A percentile compares a stretch with the other conserved stretches of the same genome.
These are phyloP conservation scores for Nephrotoma flavescens DNA, from an alignment of 2,888 invertebrate species.

Conservation along the genomic window DNA sequence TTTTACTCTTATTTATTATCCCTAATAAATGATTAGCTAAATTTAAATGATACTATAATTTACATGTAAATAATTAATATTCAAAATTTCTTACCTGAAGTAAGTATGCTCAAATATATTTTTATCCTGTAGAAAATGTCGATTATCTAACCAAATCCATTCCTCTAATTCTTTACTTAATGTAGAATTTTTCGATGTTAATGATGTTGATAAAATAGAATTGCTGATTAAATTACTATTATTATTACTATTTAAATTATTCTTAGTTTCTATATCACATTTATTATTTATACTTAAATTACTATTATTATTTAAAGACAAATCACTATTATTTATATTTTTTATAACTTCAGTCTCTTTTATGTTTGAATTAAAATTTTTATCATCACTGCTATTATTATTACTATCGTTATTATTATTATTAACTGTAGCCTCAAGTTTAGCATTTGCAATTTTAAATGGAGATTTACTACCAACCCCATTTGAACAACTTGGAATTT, in stretches of 20 bases:
- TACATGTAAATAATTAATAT: no score
- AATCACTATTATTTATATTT: conserved; percentile 9
- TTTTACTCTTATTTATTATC: no score
- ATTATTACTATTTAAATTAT: conserved; percentile 11
- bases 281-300: conserved; percentile 16
- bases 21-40: no score
- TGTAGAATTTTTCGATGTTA: conserved; percentile 15
- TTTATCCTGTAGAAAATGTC: conserved; percentile 87
- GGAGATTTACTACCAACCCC: neutral
- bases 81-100: conserved; percentile 54
- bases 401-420: neutral
- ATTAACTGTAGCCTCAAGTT: conserved; percentile 7
- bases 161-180: conserved; percentile 57
- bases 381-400: conserved; percentile 1
- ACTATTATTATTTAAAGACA: conserved; percentile 8
- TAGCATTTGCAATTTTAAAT: neutral
- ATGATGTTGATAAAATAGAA: conserved; percentile 7
- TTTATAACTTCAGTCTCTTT: conserved; percentile 14
- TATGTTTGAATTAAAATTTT: conserved; percentile 5
- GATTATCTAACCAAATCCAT: conserved; percentile 97
- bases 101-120: conserved; percentile 94
- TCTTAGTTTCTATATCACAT: conserved; percentile 28
- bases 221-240: conserved; percentile 5
- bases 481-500: conserved; percentile 11
- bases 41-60: no score